Base-by-base conservation (phyloP, 2,113 vertebrate species). In the Mus spicilegus region DNA sequence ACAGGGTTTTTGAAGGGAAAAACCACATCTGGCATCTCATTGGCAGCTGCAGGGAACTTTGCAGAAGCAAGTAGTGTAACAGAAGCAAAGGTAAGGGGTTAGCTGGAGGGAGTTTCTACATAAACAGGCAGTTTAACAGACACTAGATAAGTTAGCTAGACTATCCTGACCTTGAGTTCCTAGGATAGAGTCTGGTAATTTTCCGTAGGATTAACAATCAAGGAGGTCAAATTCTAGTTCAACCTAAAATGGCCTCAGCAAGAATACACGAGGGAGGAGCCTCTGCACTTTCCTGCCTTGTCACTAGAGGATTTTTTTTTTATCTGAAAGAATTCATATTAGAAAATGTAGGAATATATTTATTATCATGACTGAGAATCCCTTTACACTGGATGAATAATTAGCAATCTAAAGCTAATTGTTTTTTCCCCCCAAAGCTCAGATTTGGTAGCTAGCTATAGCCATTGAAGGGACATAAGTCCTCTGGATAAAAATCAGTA, bases 281-380 rank as follows among this genome's bases (percentile, higher is more conserved):
- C 4, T 30, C 58, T 65, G 24, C 36, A 46, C 58, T 30, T 24
- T 46, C 58, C 28, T 85, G 14, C 17, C 58, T 8, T 30, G 8
- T 30, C 39, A 19, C 26, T 16, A 7, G 95, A 93, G 67, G 12
- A 88, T 76, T 72, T 20, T 77, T n/a, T 63, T 65, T 67, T 91
- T 26, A 67, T 28, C 56, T 95, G 76, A 89, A 91, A 54, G 19
- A 94, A 61, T 10, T 87, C 61, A 93, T 49, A 76, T 89, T 93
- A 87, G 42, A 90, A 94, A 87, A 84, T 87, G 0, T 69, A 78
- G 3, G 17, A 33, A 13, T 54, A 54, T 85, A 69, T 36, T 3
- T 91, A 17, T 91, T 77, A 61, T 36, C 10, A 17, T 84, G 11
- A 30, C 13, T 93, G 58, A 58, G 10, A 54, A 33, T 7, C 5